Evolutionary conservation across 2,888 invertebrate genomes (phyloP).

Genomic region (Atethmia centrago): DNA sequence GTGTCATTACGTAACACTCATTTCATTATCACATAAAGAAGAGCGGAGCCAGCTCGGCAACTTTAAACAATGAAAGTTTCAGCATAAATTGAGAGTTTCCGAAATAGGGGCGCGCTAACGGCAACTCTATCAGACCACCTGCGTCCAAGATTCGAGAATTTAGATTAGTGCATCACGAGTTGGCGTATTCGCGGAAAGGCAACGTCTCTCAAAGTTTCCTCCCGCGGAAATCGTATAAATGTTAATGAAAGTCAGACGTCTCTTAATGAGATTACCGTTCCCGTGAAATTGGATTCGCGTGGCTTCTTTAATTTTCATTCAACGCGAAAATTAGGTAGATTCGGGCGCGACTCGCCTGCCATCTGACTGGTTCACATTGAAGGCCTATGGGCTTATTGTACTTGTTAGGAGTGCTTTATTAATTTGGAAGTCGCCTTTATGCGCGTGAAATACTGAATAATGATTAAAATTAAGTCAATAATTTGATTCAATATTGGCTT

Average conservation of each 20-base stretch:
- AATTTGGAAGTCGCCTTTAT: constrained; percentile 31
- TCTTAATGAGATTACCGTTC: constrained; percentile 89
- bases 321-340: constrained; percentile 85
- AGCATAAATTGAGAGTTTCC: constrained; percentile 81
- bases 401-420: constrained; percentile 47
- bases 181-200: constrained; percentile 69
- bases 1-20: constrained; percentile 49
- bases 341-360: constrained; percentile 71
- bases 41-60: constrained; percentile 60
- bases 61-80: constrained; percentile 73
- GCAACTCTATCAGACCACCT: constrained; percentile 82
- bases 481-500: constrained; percentile 9
- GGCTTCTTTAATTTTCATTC: constrained; percentile 89
- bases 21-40: constrained; percentile 64
- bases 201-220: constrained; percentile 80
- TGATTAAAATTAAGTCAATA: background rate
- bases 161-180: constrained; percentile 85
- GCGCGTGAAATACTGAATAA: constrained; percentile 20
- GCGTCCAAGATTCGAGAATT: constrained; percentile 81
- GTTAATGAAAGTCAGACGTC: constrained; percentile 89
- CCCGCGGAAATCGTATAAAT: constrained; percentile 87
- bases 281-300: constrained; percentile 88
- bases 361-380: constrained; percentile 73
- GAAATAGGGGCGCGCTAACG: constrained; percentile 72
- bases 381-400: constrained; percentile 62